Conservation (phyloP, 2,797 vertebrate genomes). For the Streptopelia turtur region DNA sequence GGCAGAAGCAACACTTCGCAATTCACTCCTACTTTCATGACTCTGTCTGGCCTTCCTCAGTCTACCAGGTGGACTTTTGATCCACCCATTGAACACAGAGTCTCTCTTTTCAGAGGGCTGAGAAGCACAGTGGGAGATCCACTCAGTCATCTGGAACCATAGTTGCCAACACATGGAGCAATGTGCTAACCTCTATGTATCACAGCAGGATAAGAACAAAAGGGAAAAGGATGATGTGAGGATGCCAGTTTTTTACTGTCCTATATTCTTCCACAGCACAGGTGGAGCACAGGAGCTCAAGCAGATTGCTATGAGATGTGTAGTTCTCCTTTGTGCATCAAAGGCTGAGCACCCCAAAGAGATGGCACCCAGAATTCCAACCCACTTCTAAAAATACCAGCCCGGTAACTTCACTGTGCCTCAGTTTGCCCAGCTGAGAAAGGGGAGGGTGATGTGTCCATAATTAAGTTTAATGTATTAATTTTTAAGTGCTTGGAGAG, state of each 20-base stretch:
- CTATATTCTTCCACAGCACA: not conserved
- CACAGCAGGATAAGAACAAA: not conserved
- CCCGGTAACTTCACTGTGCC: not conserved
- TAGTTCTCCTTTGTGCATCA: not conserved
- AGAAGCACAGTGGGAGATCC: not conserved
- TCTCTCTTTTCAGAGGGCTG: not conserved
- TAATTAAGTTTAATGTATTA: not conserved
- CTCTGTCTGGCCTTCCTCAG: not conserved
- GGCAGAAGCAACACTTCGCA: not conserved
- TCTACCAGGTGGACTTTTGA: not conserved
- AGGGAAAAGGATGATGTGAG: not conserved
- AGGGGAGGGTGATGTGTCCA: not conserved
- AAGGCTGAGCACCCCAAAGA: not conserved
- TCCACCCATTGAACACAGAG: not conserved
- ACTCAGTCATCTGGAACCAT: not conserved
- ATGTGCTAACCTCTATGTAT: not conserved
- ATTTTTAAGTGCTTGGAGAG: not conserved
- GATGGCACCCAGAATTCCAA: not conserved
- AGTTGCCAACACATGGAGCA: not conserved
- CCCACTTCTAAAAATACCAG: not conserved
- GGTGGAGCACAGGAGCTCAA: not conserved
- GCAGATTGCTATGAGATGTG: not conserved
- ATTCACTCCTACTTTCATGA: not conserved
- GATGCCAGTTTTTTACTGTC: not conserved
- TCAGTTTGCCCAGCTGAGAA: slow-evolving; percentile 13